Conservation (phyloP, 2,888 invertebrate genomes). For the Eupithecia exiguata region DNA sequence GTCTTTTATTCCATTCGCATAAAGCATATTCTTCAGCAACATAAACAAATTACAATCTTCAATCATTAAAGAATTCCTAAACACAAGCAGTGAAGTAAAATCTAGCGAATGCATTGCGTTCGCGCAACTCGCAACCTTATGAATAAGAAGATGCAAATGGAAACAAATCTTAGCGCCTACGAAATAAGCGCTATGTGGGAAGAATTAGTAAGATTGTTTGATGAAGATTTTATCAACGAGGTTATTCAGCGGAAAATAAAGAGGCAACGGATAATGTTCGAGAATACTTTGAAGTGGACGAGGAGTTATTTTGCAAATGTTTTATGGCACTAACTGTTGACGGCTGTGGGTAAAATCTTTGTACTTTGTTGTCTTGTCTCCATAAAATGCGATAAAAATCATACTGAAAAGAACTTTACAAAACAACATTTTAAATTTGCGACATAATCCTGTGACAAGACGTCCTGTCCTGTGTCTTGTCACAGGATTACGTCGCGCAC, state of each 20-base stretch:
- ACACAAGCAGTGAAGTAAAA: constrained; percentile 48
- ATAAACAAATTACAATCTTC: constrained; percentile 38
- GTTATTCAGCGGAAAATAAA: constrained; percentile 59
- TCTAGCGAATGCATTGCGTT: constrained; percentile 44
- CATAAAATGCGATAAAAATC: background rate
- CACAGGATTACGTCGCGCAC: no score
- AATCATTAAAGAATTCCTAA: constrained; percentile 52
- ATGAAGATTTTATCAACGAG: constrained; percentile 59
- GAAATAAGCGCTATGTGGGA: constrained; percentile 37
- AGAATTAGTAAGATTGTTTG: constrained; percentile 30
- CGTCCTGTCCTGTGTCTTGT: no score
- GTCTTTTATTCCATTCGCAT: constrained; percentile 9
- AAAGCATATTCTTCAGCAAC: constrained; percentile 27
- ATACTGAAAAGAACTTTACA: background rate
- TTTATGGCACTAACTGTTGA: background rate
- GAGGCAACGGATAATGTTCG: constrained; percentile 47
- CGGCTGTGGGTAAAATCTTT: constrained; percentile 1
- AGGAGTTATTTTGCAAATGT: constrained; percentile 20
- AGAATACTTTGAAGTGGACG: constrained; percentile 36
- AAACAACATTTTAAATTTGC: background rate
- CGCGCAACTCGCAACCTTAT: constrained; percentile 41
- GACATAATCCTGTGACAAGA: background rate
- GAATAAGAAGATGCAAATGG: constrained; percentile 34
- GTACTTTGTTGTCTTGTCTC: background rate
- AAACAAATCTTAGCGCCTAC: constrained; percentile 39